phyloP scores from a whole-genome alignment of 2,797 vertebrate genomes.

The Gobio occitaniae region DNA sequence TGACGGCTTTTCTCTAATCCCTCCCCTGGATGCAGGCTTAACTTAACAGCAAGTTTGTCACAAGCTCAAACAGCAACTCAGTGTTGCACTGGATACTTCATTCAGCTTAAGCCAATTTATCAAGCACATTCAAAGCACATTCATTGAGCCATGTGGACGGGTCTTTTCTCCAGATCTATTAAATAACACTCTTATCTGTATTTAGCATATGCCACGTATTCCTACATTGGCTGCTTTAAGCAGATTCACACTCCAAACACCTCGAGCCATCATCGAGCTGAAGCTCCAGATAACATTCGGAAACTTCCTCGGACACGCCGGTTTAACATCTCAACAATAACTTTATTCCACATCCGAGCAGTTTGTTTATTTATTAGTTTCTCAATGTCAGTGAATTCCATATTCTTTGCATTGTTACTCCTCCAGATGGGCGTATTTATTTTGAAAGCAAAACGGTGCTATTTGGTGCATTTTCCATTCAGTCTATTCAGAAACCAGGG shows the following conservation, averaged over 20 bases:
- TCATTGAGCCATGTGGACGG: slow-evolving; percentile 80
- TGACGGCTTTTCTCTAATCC: slow-evolving; percentile 83
- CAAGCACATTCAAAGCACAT: slow-evolving; percentile 86
- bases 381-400: slow-evolving; percentile 66
- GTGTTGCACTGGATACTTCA: slow-evolving; percentile 80
- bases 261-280: slow-evolving; percentile 82
- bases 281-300: slow-evolving; percentile 82
- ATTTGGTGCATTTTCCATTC: slow-evolving; percentile 51
- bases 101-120: slow-evolving; percentile 88
- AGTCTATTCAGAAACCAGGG: slow-evolving; percentile 53
- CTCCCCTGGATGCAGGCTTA: slow-evolving; percentile 81
- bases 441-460: slow-evolving; percentile 52
- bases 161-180: slow-evolving; percentile 85
- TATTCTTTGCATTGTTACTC: slow-evolving; percentile 62
- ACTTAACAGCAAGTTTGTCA: slow-evolving; percentile 82
- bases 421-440: slow-evolving; percentile 54
- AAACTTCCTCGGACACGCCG: slow-evolving; percentile 80
- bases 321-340: slow-evolving; percentile 80
- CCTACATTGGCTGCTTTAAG: slow-evolving; percentile 82
- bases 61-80: slow-evolving; percentile 81
- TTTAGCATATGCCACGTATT: slow-evolving; percentile 85
- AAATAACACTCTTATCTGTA: slow-evolving; percentile 86
- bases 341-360: slow-evolving; percentile 74
- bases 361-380: slow-evolving; percentile 74
- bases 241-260: slow-evolving; percentile 83